A percentile compares a stretch with the other conserved stretches of the same genome.
These are phyloP conservation scores for Otocyon megalotis DNA, from an alignment of 2,113 vertebrate genomes.

Conservation along the genomic window DNA sequence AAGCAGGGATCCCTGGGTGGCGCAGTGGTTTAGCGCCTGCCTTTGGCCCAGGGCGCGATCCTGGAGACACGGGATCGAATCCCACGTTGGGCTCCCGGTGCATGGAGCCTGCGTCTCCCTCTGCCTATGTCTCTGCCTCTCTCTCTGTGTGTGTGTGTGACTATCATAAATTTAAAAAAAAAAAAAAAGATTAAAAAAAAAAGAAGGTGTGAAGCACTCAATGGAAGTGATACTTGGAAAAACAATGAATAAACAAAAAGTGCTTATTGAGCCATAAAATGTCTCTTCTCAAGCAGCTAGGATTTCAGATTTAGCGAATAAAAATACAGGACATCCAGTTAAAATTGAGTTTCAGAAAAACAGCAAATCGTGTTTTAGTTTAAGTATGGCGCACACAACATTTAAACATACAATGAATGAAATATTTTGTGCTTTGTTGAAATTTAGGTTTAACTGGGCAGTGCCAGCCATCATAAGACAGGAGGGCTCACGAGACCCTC, in stretches of 20 bases:
- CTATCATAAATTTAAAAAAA: no score
- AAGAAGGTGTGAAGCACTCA: neutral
- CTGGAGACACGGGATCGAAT: no score
- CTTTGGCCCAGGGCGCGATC: no score
- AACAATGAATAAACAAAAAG: neutral
- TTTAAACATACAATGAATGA: no score
- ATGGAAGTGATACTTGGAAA: neutral
- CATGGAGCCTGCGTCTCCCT: no score
- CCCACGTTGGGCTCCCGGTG: no score
- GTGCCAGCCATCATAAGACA: accelerated
- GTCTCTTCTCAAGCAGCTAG: neutral
- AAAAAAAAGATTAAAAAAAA: no score
- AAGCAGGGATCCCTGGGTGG: no score
- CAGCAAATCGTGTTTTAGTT: neutral
- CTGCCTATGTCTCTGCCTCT: no score
- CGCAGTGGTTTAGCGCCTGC: no score
- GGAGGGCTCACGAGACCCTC: neutral
- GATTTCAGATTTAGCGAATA: neutral
- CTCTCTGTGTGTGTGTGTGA: no score
- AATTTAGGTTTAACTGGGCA: neutral
- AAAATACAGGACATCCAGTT: neutral
- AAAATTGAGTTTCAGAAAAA: neutral
- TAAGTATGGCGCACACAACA: neutral
- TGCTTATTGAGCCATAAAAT: neutral
- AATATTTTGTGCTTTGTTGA: neutral